phyloP scores from a whole-genome alignment of 2,797 vertebrate species.

The Percopsis omiscomaycus region DNA sequence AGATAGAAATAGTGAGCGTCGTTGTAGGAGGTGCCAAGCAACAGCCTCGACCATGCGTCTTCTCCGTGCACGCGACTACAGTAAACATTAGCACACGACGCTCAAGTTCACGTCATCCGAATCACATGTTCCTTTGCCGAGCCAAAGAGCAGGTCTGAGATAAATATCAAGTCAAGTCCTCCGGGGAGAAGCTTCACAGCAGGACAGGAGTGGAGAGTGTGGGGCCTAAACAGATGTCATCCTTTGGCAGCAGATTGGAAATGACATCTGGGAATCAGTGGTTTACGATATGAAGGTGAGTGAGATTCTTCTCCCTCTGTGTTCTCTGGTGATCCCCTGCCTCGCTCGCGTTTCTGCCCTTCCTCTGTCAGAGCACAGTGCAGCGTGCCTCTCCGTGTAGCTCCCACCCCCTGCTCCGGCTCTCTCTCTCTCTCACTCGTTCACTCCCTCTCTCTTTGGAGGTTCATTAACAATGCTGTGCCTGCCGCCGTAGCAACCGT shows the following conservation, averaged over 20 bases:
- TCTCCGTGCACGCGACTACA: slow-evolving; percentile 40
- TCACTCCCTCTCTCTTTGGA: slow-evolving; percentile 52
- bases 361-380: slow-evolving; percentile 49
- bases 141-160: slow-evolving; percentile 46
- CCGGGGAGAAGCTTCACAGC: slow-evolving; percentile 4
- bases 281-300: slow-evolving; percentile 34
- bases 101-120: slow-evolving; percentile 48
- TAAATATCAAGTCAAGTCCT: slow-evolving; percentile 45
- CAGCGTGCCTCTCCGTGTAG: slow-evolving; percentile 44
- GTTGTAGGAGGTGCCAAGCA: slow-evolving; percentile 56
- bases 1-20: slow-evolving; percentile 26
- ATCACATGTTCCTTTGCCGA: slow-evolving; percentile 50
- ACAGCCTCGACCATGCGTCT: slow-evolving; percentile 67
- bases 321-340: slow-evolving; percentile 25
- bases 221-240: slow-evolving; percentile 44
- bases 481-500: slow-evolving; percentile 72
- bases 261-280: slow-evolving; percentile 23
- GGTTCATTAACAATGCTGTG: slow-evolving; percentile 75
- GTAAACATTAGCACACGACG: slow-evolving; percentile 65
- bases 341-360: slow-evolving; percentile 46
- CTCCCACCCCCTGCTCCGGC: slow-evolving; percentile 47
- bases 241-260: slow-evolving; percentile 33
- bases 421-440: slow-evolving; percentile 19
- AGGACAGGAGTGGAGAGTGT: slow-evolving; percentile 2
- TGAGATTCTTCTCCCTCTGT: slow-evolving; percentile 29